Conservation (phyloP, 2,888 invertebrate genomes). For the Dynastes tityus region DNA sequence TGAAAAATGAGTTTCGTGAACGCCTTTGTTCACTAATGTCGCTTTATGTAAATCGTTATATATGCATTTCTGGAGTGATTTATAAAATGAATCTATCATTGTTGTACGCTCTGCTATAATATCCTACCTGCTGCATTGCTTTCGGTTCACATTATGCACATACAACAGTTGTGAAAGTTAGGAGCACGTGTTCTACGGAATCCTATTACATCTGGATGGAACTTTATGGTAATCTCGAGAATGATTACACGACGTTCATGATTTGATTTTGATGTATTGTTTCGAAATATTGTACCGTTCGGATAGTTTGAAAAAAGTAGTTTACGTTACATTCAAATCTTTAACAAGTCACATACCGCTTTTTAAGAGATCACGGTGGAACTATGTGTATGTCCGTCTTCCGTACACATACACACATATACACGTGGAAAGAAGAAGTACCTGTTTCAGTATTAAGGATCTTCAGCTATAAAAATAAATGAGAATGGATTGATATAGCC, state of each 20-base stretch:
- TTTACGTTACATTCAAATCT: not conserved
- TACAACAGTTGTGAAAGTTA: constrained; percentile 26
- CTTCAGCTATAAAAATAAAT: constrained; percentile 21
- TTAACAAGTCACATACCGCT: not conserved
- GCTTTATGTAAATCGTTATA: constrained; percentile 43
- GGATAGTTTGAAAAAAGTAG: constrained; percentile 2
- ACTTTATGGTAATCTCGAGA: constrained; percentile 29
- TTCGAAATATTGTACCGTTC: constrained; percentile 13
- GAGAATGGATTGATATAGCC: not conserved
- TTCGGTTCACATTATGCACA: constrained; percentile 12
- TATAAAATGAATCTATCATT: constrained; percentile 45
- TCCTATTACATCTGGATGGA: constrained; percentile 21
- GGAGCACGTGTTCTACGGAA: constrained; percentile 38
- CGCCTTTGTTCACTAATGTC: constrained; percentile 41
- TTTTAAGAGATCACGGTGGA: not conserved
- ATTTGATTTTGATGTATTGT: constrained; percentile 31
- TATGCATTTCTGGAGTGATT: constrained; percentile 34
- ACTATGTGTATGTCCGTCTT: no score
- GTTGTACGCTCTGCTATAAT: constrained; percentile 26
- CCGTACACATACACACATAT: no score
- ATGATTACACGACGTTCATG: constrained; percentile 24
- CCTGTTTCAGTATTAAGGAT: not conserved
- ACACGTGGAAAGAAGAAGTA: no score
- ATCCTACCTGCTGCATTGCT: constrained; percentile 31
- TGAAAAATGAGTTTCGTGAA: constrained; percentile 40